Base-by-base conservation (phyloP, 2,888 invertebrate genomes). In the Galeopsomyia nigrocyanea region DNA sequence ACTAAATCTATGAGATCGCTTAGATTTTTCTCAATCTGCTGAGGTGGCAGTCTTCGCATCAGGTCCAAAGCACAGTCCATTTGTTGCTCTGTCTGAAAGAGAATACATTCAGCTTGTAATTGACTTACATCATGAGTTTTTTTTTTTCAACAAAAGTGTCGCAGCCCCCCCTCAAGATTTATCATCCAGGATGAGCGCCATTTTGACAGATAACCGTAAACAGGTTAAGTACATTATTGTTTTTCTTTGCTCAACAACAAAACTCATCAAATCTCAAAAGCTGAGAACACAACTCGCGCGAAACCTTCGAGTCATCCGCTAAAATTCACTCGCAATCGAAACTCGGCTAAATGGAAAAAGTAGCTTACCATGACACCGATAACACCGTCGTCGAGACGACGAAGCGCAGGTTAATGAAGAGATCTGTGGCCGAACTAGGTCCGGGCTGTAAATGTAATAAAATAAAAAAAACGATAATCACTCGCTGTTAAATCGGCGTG, bases 51-150 rank as follows among this genome's bases (percentile, higher is more conserved):
- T 82, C 99, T 92, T 85, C 99, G 91, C 99, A 99, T 99, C 86
- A 99, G 90, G 89, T 99, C 99, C 81, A 99, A 89, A 64, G 99
- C 99, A 89, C 98, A 98, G 89, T 99, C 99, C 92, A 99, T 94
- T 89, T 98, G 97, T 88, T 96, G 94, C 86, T 97, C 97, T 86
- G 94, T 95, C 96, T 96, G 87, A 73, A 88, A 88, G 13, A 63
- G 6, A 63, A 49, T 13, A 26, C 3, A 66, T 65, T 16, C 1
- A 49, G 16, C 3, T 46, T 51, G 7, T 49, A 31, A 17, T 56
- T 49, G 17, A 65, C 69, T 66, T 62, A 53, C 64, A 56, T 46
- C 51, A 31, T 39, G n/a, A 3, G 26, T 26, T 26, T 26, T 26
- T 26, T 26, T 13, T 10, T 22, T 6, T 13, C 16, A 67, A n/a